Evolutionary conservation across 1,140 invertebrate genomes (phyloP).

Genomic region (Heliconius nattereri): DNA sequence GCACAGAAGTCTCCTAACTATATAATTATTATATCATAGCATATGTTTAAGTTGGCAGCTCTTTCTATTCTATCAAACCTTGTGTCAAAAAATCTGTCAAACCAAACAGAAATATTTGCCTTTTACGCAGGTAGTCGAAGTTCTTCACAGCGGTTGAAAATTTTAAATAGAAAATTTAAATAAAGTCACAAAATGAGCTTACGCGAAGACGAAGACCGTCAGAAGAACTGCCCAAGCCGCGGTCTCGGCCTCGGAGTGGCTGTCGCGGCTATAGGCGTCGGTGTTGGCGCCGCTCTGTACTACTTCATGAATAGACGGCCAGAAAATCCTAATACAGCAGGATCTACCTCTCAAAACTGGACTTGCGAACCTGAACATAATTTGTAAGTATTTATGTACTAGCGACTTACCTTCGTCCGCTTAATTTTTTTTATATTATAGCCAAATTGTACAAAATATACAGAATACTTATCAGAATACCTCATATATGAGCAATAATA

Average conservation of each 20-base stretch:
- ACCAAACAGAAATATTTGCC: conserved; percentile 8
- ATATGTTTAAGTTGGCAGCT: neutral
- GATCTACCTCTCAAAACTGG: conserved; percentile 54
- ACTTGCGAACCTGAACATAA: conserved; percentile 47
- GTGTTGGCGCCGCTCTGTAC: conserved; percentile 73
- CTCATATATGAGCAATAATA: too few species aligned
- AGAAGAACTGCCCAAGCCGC: conserved; percentile 57
- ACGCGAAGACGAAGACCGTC: conserved; percentile 64
- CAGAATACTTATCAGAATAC: too few species aligned
- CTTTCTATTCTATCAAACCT: neutral
- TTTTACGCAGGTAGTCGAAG: conserved; percentile 14
- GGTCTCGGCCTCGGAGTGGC: conserved; percentile 66
- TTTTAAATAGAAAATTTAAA: neutral
- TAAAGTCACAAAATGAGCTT: conserved; percentile 58
- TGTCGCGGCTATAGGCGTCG: conserved; percentile 67
- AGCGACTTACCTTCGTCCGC: too few species aligned
- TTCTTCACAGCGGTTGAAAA: conserved; percentile 3
- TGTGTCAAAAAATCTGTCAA: neutral
- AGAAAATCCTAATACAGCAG: conserved; percentile 57
- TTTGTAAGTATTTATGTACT: conserved; percentile 49
- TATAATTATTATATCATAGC: neutral
- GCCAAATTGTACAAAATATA: too few species aligned
- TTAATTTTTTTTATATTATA: too few species aligned
- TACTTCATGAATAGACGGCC: conserved; percentile 68
- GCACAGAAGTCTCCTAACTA: too few species aligned